Percentiles rank a stretch among this genome's conserved stretches.
Evolutionary conservation across 2,888 invertebrate species (phyloP).

Genomic region (Alviniconcha strummeri): DNA sequence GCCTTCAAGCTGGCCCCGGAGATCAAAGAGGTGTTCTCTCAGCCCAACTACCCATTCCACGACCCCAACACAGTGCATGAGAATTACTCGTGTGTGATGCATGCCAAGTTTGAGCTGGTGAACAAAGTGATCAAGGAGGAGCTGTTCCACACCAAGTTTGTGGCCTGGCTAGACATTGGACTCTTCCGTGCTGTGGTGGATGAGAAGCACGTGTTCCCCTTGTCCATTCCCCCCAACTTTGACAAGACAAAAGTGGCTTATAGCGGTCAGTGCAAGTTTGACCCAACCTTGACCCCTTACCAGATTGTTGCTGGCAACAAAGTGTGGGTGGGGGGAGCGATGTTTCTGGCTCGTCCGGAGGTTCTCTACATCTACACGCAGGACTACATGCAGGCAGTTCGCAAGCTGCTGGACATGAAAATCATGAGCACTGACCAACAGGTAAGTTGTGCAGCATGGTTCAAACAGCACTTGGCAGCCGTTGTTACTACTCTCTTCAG

Average conservation of each 20-base stretch:
- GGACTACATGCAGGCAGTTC: slow-evolving; percentile 54
- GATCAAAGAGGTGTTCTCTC: slow-evolving; percentile 53
- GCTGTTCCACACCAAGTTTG: slow-evolving; percentile 56
- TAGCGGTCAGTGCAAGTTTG: slow-evolving; percentile 41
- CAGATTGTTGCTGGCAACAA: slow-evolving; percentile 51
- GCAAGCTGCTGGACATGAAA: slow-evolving; percentile 48
- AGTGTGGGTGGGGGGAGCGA: slow-evolving; percentile 64
- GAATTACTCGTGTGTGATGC: slow-evolving; percentile 66
- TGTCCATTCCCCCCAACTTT: slow-evolving; percentile 47
- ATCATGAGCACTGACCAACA: slow-evolving; percentile 65
- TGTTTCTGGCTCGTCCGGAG: slow-evolving; percentile 57
- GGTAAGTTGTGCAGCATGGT: background rate
- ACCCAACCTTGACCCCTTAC: slow-evolving; percentile 41
- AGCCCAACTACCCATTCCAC: slow-evolving; percentile 57
- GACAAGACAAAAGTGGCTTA: slow-evolving; percentile 50
- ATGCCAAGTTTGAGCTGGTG: slow-evolving; percentile 66
- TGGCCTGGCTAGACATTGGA: slow-evolving; percentile 67
- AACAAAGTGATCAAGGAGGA: slow-evolving; percentile 51
- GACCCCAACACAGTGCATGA: slow-evolving; percentile 64
- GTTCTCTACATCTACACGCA: slow-evolving; percentile 52
- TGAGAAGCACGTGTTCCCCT: slow-evolving; percentile 42
- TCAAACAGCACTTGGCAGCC: too few species aligned
- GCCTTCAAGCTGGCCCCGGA: slow-evolving; percentile 51
- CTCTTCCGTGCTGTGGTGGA: slow-evolving; percentile 55
- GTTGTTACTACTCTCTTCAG: too few species aligned